These are phyloP conservation scores for Branchellion lobata DNA, from an alignment of 2,888 invertebrate genomes.

Conservation along the genomic window DNA sequence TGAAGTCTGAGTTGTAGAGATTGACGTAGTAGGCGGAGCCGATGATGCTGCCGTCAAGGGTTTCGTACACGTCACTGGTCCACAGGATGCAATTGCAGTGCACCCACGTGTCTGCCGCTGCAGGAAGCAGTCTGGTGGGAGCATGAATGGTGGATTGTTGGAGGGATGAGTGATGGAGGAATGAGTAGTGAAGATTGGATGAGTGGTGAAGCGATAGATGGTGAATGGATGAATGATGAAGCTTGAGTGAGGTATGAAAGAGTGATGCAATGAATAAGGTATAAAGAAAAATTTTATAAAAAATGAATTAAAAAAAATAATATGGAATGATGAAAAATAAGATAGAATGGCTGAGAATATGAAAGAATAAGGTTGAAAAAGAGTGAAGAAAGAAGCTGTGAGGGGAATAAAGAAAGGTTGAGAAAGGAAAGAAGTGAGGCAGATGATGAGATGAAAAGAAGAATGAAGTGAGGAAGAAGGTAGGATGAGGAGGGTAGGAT, in stretches of 20 bases:
- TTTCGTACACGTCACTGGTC: slow-evolving; percentile 96
- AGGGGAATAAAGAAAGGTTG: not conserved
- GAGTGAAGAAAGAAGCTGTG: not conserved
- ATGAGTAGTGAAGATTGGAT: not conserved
- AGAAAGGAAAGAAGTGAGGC: too few species aligned
- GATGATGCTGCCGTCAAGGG: slow-evolving; percentile 89
- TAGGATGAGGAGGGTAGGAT: too few species aligned
- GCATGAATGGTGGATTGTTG: too few species aligned
- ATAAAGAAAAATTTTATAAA: too few species aligned
- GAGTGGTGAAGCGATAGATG: not conserved
- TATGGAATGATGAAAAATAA: slow-evolving; percentile 3
- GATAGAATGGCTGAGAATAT: not conserved
- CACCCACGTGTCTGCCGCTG: slow-evolving; percentile 95
- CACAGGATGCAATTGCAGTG: slow-evolving; percentile 97
- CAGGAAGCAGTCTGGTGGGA: slow-evolving; percentile 76
- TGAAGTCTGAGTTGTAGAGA: not conserved
- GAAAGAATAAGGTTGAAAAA: not conserved
- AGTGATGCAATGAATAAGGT: not conserved
- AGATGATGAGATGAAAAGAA: too few species aligned
- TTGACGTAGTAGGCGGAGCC: slow-evolving; percentile 15
- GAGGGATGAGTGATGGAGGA: not conserved
- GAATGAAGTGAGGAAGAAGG: too few species aligned
- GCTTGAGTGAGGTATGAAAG: not conserved
- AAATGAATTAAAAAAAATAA: not conserved
- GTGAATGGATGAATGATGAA: not conserved